Percentiles rank a stretch among this genome's conserved stretches.
phyloP scores from a whole-genome alignment of 2,888 invertebrate species.

The Patella depressa region DNA sequence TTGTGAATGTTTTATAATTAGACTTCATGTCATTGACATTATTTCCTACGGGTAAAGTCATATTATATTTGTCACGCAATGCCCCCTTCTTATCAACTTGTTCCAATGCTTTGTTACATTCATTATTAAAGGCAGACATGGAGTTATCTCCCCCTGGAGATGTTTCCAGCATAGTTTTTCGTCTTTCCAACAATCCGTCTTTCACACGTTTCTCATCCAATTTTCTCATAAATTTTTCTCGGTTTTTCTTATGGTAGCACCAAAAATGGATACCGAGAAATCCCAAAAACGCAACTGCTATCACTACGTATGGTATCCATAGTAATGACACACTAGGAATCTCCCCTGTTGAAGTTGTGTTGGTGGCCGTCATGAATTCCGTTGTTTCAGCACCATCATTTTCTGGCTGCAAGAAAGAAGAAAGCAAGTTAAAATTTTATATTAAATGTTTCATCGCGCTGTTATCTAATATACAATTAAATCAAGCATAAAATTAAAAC shows the following conservation, averaged over 20 bases:
- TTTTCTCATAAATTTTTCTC: slow-evolving; percentile 45
- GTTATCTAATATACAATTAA: no score
- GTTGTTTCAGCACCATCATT: background rate
- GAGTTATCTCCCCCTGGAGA: no score
- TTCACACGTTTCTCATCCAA: slow-evolving; percentile 46
- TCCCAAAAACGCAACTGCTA: slow-evolving; percentile 44
- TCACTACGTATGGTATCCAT: slow-evolving; percentile 53
- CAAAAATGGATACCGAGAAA: slow-evolving; percentile 51
- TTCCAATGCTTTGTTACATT: no score
- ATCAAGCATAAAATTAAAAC: no score
- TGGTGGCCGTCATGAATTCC: slow-evolving; percentile 19
- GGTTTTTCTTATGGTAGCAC: slow-evolving; percentile 49
- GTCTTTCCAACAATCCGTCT: slow-evolving; percentile 31
- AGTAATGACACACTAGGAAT: slow-evolving; percentile 30
- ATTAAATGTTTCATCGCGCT: no score
- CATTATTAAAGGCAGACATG: no score
- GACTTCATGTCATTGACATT: slow-evolving; percentile 6
- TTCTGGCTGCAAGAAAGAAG: background rate
- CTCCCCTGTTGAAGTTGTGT: slow-evolving; percentile 13
- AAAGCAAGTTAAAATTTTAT: no score
- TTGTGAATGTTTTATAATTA: slow-evolving; percentile 3
- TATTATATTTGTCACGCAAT: no score
- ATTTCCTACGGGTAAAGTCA: background rate
- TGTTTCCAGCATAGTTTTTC: background rate
- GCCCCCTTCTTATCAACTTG: background rate